phyloP scores from a whole-genome alignment of 1,140 invertebrate genomes.

The Aphidius gifuensis region DNA sequence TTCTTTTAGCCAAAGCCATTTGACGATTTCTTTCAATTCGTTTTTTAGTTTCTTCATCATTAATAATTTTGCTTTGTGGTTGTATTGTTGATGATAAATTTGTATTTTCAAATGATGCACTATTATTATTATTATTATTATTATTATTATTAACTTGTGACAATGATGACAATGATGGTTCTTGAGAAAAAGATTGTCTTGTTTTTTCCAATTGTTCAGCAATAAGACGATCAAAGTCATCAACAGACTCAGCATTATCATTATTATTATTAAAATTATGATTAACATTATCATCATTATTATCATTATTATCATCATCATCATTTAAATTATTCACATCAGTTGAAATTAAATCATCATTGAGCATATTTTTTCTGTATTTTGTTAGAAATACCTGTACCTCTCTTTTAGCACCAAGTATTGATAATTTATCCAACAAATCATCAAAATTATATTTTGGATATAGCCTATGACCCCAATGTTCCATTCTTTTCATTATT shows the following conservation, averaged over 20 bases:
- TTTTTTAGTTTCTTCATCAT: conserved; percentile 21
- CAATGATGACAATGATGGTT: neutral
- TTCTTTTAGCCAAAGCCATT: conserved; percentile 36
- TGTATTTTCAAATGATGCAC: conserved; percentile 13
- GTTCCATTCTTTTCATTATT: conserved; percentile 79
- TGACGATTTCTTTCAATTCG: conserved; percentile 34
- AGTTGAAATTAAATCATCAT: conserved; percentile 34
- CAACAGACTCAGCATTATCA: conserved; percentile 36
- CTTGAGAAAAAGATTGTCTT: conserved; percentile 9
- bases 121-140: conserved; percentile 34
- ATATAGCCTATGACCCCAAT: conserved; percentile 89
- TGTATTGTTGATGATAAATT: neutral
- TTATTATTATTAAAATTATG: conserved; percentile 39
- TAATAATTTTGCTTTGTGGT: neutral
- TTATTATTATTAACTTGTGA: conserved; percentile 37
- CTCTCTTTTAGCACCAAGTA: conserved; percentile 71
- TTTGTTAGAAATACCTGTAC: conserved; percentile 62
- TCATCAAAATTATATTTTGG: conserved; percentile 86
- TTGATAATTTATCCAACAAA: conserved; percentile 76
- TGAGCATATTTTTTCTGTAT: conserved; percentile 63
- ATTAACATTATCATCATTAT: conserved; percentile 35
- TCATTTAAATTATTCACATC: conserved; percentile 39
- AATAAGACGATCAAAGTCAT: conserved; percentile 57
- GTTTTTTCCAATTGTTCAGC: conserved; percentile 47
- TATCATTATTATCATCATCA: conserved; percentile 30